A percentile compares a stretch with the other conserved stretches of the same genome.
Evolutionary conservation across 2,797 vertebrate genomes (phyloP).

Genomic region (Gymnocypris eckloni): DNA sequence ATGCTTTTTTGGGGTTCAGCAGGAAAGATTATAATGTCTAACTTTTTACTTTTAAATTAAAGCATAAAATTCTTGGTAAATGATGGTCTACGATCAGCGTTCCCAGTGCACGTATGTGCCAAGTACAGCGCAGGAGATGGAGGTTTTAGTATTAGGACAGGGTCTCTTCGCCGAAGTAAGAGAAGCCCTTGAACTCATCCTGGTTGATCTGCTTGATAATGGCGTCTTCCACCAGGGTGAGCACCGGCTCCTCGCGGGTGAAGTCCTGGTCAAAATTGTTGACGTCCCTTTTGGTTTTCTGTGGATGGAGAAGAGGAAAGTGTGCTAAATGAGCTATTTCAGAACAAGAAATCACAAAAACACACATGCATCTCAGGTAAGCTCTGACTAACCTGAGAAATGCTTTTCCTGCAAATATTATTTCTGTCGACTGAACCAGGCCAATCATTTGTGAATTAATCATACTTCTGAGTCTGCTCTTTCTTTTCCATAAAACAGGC

Average conservation of each 20-base stretch:
- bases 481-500: neutral
- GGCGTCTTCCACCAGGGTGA: conserved; percentile 91
- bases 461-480: neutral
- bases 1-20: conserved; percentile 36
- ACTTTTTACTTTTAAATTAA: conserved; percentile 38
- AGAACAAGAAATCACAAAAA: neutral
- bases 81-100: conserved; percentile 33
- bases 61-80: conserved; percentile 26
- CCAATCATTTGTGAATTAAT: neutral
- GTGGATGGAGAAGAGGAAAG: conserved; percentile 49
- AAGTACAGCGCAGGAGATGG: conserved; percentile 33
- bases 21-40: conserved; percentile 13
- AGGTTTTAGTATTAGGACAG: conserved; percentile 76
- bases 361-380: neutral
- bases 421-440: neutral
- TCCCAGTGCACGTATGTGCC: conserved; percentile 9
- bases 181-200: conserved; percentile 97
- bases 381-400: neutral
- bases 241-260: conserved; percentile 92
- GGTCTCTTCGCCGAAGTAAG: conserved; percentile 91
- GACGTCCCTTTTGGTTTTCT: conserved; percentile 99
- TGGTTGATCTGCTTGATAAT: conserved; percentile 99
- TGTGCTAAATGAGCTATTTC: neutral
- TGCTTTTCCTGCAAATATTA: neutral
- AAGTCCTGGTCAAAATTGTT: conserved; percentile 99